These are phyloP conservation scores for Apoda limacodes DNA, from an alignment of 2,888 invertebrate species.

Conservation along the genomic window DNA sequence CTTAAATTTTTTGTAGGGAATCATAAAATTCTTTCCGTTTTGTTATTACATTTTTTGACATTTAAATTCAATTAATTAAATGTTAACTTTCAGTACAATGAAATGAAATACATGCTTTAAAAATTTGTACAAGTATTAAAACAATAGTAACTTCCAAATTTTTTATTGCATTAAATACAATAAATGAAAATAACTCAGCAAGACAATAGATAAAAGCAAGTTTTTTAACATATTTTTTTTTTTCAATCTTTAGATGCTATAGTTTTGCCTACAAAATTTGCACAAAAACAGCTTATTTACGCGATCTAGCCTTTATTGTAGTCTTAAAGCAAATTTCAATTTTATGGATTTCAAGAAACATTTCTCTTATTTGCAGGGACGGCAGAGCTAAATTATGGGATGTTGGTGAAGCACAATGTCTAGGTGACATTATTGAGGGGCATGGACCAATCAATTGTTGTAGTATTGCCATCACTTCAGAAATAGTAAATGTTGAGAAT, in stretches of 20 bases:
- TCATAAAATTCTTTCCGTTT: too few relatives aligned
- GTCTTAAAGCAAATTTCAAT: neutral
- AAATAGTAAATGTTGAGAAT: constrained; percentile 38
- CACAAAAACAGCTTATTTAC: constrained; percentile 1
- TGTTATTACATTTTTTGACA: too few relatives aligned
- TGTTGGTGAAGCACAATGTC: constrained; percentile 71
- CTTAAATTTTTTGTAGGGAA: too few relatives aligned
- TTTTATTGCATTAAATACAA: too few relatives aligned
- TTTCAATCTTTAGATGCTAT: too few relatives aligned
- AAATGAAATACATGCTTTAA: too few relatives aligned
- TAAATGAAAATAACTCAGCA: too few relatives aligned
- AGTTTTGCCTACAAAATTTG: neutral
- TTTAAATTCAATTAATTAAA: too few relatives aligned
- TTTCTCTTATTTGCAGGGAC: constrained; percentile 56
- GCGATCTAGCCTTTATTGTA: neutral
- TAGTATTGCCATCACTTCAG: constrained; percentile 41
- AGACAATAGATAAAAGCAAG: too few relatives aligned
- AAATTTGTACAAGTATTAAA: too few relatives aligned
- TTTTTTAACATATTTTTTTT: neutral
- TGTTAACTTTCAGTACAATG: too few relatives aligned
- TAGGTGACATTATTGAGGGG: constrained; percentile 62
- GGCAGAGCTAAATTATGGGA: constrained; percentile 78
- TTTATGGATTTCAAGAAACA: constrained; percentile 3
- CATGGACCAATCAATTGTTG: constrained; percentile 72
- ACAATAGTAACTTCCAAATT: too few relatives aligned